Evolutionary conservation across 37 sponge, comb jelly and placozoan genomes (phyloP).

Genomic region (Chondrosia reniformis): DNA sequence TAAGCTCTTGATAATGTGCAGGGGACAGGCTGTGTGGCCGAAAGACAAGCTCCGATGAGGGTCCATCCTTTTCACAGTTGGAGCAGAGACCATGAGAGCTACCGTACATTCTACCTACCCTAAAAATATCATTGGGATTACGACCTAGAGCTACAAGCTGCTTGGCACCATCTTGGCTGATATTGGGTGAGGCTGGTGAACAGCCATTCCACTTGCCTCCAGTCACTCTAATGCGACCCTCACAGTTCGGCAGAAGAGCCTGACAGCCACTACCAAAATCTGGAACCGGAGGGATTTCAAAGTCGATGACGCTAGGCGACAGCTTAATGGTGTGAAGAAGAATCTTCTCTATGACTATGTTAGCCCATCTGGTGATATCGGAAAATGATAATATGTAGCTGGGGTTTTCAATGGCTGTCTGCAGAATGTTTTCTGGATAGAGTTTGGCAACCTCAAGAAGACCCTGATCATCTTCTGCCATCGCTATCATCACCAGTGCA

Average conservation of each 20-base stretch:
- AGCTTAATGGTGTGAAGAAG: slow-evolving; percentile 50
- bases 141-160: slow-evolving; percentile 52
- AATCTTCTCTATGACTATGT: slow-evolving; percentile 59
- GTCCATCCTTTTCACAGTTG: slow-evolving; percentile 70
- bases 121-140: slow-evolving; percentile 37
- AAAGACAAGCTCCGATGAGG: slow-evolving; percentile 74
- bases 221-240: not conserved
- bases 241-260: not conserved
- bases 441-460: slow-evolving; percentile 18
- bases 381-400: slow-evolving; percentile 12
- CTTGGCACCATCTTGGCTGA: slow-evolving; percentile 8
- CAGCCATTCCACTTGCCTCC: not conserved
- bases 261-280: slow-evolving; percentile 1
- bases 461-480: slow-evolving; percentile 53
- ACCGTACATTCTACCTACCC: slow-evolving; percentile 65
- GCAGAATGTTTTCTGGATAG: slow-evolving; percentile 18
- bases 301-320: not conserved
- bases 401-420: slow-evolving; percentile 29
- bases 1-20: slow-evolving; percentile 74
- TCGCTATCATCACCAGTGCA: slow-evolving; percentile 48
- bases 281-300: slow-evolving; percentile 7
- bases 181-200: slow-evolving; percentile 35
- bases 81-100: slow-evolving; percentile 64
- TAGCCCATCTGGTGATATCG: slow-evolving; percentile 65
- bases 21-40: slow-evolving; percentile 66